These are phyloP conservation scores for Amaurobius ferox DNA, from an alignment of 2,888 invertebrate species.

Conservation along the genomic window DNA sequence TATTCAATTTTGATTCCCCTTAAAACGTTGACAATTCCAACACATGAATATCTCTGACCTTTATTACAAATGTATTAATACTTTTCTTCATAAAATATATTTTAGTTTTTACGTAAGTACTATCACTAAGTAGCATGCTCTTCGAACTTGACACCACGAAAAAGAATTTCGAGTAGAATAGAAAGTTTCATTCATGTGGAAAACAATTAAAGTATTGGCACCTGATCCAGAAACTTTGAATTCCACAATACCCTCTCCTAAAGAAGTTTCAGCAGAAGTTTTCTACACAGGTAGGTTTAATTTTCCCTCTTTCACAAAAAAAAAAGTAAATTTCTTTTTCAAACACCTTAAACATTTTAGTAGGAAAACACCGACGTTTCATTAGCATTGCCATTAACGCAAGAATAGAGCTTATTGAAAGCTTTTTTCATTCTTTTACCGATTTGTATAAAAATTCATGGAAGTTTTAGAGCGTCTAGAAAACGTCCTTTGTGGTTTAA, in stretches of 20 bases:
- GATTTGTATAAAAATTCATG: not conserved
- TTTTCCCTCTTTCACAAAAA: not conserved
- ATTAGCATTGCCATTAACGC: not conserved
- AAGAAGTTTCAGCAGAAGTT: not conserved
- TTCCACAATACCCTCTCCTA: not conserved
- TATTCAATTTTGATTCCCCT: too few species aligned
- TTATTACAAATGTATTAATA: too few species aligned
- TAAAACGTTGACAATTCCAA: too few species aligned
- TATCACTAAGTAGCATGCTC: too few species aligned
- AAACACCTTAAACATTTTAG: constrained; percentile 1
- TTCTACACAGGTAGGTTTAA: not conserved
- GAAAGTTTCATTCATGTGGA: too few species aligned
- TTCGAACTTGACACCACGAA: too few species aligned
- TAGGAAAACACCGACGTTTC: not conserved
- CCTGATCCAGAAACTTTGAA: not conserved
- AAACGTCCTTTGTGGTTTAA: not conserved
- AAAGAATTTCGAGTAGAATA: too few species aligned
- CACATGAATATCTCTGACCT: too few species aligned
- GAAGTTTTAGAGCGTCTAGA: not conserved
- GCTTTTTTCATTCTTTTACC: not conserved
- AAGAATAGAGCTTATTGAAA: not conserved
- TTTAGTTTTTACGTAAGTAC: too few species aligned
- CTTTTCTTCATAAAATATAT: too few species aligned
- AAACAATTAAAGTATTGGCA: not conserved
- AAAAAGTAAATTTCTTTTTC: not conserved